Base-by-base conservation (phyloP, 2,888 invertebrate genomes). In the Abrostola triplasia region DNA sequence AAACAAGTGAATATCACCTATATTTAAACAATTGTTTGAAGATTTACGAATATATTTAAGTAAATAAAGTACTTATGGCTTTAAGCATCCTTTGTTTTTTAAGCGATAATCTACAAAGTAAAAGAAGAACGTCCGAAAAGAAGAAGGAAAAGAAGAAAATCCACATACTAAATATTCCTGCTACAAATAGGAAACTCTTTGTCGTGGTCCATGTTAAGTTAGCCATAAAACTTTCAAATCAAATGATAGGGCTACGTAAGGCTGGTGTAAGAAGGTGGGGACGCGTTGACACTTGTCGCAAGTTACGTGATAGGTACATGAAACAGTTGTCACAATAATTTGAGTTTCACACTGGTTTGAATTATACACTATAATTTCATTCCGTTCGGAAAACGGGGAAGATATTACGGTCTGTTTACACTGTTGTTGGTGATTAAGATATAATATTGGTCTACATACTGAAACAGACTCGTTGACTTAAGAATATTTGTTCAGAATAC, bases 271-370 rank as follows among this genome's bases (percentile, higher is more conserved):
- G 51, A 55, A 69, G 59, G 12, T 37, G 40, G 76, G 73, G 72
- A 61, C 66, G 57, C 71, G 73, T 76, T 81, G 79, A 83, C 83
- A 83, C 83, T 70, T 69, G 58, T 69, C 66, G 67, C 67, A 78
- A 81, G 70, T 86, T 82, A 72, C 73, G 76, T 80, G 77, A 77
- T 81, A n/a, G n/a, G n/a, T n/a, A 80, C 77, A 78, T 80, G 77
- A 79, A 82, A 82, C 79, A 82, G 71, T 83, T 84, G 84, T 86
- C 84, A 84, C 79, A 84, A 82, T 84, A 83, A 81, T 82, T 83
- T 77, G 73, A 84, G 82, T 84, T 84, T 83, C 77, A 83, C 82
- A 81, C 79, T 78, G 75, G 61, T 81, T 79, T 73, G 77, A 79
- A 81, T 78, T 69, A 71, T 66, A 78, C 50, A 78, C 64, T 61